Conservation (phyloP, 2,888 invertebrate genomes). For the Cactoblastis cactorum region DNA sequence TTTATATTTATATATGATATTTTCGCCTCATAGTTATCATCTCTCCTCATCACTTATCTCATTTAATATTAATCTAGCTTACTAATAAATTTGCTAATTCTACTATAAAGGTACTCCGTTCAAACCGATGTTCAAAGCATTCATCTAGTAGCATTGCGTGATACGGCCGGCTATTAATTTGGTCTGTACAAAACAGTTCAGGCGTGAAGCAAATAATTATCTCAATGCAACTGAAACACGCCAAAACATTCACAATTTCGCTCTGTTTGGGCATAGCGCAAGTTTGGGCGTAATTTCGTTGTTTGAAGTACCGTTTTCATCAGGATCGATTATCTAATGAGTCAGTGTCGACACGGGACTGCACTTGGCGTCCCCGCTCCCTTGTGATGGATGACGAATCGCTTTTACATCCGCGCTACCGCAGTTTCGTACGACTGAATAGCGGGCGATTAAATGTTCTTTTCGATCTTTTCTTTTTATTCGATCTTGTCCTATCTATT, state of each 20-base stretch:
- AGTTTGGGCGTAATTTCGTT: slow-evolving; percentile 21
- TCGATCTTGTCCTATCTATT: slow-evolving; percentile 19
- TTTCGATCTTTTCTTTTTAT: slow-evolving; percentile 30
- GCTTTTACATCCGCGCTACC: slow-evolving; percentile 54
- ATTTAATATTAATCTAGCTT: too few relatives aligned
- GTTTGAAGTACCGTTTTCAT: slow-evolving; percentile 33
- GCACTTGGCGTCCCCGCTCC: slow-evolving; percentile 63
- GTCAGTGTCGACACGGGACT: slow-evolving; percentile 67
- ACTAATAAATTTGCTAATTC: neutral
- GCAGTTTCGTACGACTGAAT: slow-evolving; percentile 49
- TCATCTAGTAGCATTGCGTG: slow-evolving; percentile 1
- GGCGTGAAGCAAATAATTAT: slow-evolving; percentile 9
- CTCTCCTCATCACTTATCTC: too few relatives aligned
- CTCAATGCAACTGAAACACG: slow-evolving; percentile 4
- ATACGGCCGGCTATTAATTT: neutral
- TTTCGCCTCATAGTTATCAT: too few relatives aligned
- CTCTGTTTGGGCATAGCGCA: neutral
- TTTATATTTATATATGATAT: too few relatives aligned
- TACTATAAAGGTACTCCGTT: neutral
- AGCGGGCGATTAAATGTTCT: slow-evolving; percentile 46
- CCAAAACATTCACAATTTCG: slow-evolving; percentile 17
- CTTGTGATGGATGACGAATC: slow-evolving; percentile 70
- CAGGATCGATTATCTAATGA: slow-evolving; percentile 74
- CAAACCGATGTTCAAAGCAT: neutral
- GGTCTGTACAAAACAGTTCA: neutral